Evolutionary conservation across 1,140 invertebrate species (phyloP), one percentile per base, ranked within the genome.

Genomic region (Colletes gigas): DNA sequence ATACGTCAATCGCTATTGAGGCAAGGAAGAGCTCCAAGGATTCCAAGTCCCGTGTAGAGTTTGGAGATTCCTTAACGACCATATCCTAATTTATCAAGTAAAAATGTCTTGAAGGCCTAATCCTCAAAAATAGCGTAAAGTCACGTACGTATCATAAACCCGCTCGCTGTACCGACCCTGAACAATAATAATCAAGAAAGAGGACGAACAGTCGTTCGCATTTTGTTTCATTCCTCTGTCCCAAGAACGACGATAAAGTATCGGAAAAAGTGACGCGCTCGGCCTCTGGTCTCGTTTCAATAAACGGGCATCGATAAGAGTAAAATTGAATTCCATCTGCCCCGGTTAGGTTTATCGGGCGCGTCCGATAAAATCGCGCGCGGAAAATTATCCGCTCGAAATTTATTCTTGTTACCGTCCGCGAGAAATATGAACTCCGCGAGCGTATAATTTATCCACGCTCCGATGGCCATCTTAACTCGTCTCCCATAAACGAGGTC

Each of bases 371-470:
- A 62, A 60, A 78, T 72, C 59, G 8, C 19, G 1, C 30, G 9
- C n/a, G 19, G 59, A 30, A 71, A 47, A 78, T 62, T 47, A 54
- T 4, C 17, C 68, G 3, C 15, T 10, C 19, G 39, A 63, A 72
- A 72, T 30, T 79, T 60, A 70, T 78, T 78, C 47, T 57, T 62
- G 52, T 77, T 65, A 55, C 60, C 30, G 52, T 63, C 10, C 14
- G 39, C 14, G 54, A 30, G 60, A 55, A 79, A 73, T 65, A 73
- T 65, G 52, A 79, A 79, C 41, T 73, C 54, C 4, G 19, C 41
- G 50, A 19, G 47, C 50, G 68, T 72, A 78, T 72, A 63, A 71
- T 41, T 78, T 72, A 71, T 78, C 19, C 77, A 66, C 69, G 69
- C 7, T 73, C 7, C 69, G 60, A 73, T 79, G 69, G 17, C 30